Evolutionary conservation across 2,797 vertebrate genomes (phyloP), one percentile per base, ranked within the genome.

Genomic region (Fratercula arctica): DNA sequence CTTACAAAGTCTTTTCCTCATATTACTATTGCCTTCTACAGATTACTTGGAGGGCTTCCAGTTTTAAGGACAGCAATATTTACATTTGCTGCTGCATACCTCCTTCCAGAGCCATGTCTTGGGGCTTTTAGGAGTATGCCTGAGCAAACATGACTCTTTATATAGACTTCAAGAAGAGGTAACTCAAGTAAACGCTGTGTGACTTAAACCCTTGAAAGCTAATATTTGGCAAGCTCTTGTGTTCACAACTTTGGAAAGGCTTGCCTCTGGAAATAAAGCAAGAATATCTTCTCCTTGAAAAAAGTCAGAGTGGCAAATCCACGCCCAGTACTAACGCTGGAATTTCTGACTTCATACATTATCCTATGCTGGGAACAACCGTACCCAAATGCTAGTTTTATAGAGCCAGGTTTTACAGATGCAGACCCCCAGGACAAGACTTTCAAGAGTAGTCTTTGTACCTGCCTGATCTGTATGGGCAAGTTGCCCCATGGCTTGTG

Each of bases 201-300:
- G 80, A 95, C 96, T 95, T 87, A 64, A 90, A 95, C 93, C 90
- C 96, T 97, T 96, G 97, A 98, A 97, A 98, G 97, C 97, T 97
- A 98, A 98, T 98, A 97, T 98, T 98, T 98, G 97, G 97, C 94
- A 96, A 96, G 87, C 90, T 85, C 95, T 98, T 91, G 76, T 94
- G 85, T 96, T 97, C 93, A 95, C 96, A 95, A 57, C 93, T 97
- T 97, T 95, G 96, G 97, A 97, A 97, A 96, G 97, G 94, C 90
- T 97, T 66, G 69, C 97, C 95, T 89, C 95, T 96, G 83, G 94
- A 96, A 97, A 97, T 95, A 97, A 97, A 91, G 93, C 90, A 95
- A 95, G 95, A 98, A 97, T 39, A 73, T 93, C 75, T 96, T 96
- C 96, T 90, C 92, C 88, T 90, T 89, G 73, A 20, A 69, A 68